These are phyloP conservation scores for Melanitta fusca DNA, from an alignment of 2,797 vertebrate species.

Conservation along the genomic window DNA sequence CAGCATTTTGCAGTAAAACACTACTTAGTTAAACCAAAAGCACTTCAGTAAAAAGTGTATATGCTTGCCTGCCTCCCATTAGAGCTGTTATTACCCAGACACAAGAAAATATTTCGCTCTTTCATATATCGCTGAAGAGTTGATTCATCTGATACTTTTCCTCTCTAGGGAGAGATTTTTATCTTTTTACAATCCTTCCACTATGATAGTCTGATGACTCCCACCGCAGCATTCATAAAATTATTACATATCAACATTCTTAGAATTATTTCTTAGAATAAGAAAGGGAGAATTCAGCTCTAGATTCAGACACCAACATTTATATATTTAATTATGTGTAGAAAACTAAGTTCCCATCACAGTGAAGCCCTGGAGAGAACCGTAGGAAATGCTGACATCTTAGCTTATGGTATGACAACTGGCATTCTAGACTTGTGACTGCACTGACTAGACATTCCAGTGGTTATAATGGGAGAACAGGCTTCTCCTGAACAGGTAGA, in stretches of 20 bases:
- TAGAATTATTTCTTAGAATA: slow-evolving; percentile 15
- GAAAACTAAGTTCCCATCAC: background rate
- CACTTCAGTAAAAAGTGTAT: background rate
- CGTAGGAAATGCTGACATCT: background rate
- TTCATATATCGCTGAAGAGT: background rate
- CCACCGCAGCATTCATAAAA: background rate
- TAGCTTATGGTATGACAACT: background rate
- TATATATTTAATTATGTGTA: background rate
- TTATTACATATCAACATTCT: background rate
- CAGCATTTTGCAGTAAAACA: background rate
- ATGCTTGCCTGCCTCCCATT: background rate
- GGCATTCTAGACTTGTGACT: background rate
- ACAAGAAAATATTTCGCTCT: background rate
- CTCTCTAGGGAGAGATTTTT: background rate
- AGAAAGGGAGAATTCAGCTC: background rate
- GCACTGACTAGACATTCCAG: background rate
- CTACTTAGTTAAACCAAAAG: background rate
- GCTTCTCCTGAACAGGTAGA: background rate
- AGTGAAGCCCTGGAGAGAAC: background rate
- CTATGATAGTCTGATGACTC: background rate
- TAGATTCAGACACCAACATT: background rate
- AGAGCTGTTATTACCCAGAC: background rate
- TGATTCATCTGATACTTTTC: background rate
- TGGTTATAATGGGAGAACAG: background rate
- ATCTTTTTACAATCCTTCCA: background rate